These are phyloP conservation scores for Equus quagga DNA, from an alignment of 2,113 vertebrate genomes.

Conservation along the genomic window DNA sequence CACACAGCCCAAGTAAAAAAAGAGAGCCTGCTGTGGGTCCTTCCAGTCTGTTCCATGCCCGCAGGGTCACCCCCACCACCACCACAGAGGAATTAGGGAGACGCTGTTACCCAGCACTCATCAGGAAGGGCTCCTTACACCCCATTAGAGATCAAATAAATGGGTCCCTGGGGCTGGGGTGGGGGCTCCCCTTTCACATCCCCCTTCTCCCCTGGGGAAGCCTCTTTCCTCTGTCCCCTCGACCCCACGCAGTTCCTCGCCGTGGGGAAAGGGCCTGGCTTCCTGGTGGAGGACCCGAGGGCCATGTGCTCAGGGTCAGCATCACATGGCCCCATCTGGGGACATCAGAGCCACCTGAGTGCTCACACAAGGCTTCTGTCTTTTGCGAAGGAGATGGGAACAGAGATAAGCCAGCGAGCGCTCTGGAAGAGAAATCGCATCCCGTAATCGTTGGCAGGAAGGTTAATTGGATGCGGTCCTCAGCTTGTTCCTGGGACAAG, in stretches of 20 bases:
- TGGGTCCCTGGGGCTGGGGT: not conserved
- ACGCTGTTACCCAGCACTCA: not conserved
- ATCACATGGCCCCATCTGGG: accelerated
- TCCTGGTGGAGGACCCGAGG: not conserved
- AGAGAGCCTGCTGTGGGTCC: accelerated
- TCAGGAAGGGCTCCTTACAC: not conserved
- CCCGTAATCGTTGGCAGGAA: not conserved
- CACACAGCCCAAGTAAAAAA: not conserved
- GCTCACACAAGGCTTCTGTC: not conserved
- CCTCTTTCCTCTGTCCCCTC: not conserved
- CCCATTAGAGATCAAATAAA: not conserved
- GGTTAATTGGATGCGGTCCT: not conserved
- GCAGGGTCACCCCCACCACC: accelerated
- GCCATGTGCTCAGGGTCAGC: not conserved
- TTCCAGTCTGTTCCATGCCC: accelerated
- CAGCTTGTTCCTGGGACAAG: conserved; percentile 18
- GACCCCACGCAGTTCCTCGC: no score
- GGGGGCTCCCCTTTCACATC: not conserved
- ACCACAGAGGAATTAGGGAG: accelerated
- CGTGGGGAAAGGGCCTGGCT: not conserved
- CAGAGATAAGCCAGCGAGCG: not conserved
- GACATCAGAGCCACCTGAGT: accelerated
- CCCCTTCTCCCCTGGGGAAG: not conserved
- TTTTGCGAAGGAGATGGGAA: not conserved
- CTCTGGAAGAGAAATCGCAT: not conserved